Conservation (phyloP, 53 echinoderm and acorn worm genomes). For the Astropecten irregularis region DNA sequence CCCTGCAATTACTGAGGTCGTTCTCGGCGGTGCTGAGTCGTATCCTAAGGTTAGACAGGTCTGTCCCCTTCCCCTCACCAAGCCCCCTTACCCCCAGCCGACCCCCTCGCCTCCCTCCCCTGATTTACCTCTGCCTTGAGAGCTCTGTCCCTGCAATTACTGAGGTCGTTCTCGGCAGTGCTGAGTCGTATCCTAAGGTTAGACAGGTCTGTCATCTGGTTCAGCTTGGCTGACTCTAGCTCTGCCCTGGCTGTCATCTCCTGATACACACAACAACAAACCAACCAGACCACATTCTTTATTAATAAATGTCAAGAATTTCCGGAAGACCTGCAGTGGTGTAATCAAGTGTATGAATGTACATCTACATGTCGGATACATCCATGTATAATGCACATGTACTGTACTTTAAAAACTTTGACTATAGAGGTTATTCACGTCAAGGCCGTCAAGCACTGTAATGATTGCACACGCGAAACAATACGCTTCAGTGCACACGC, state of each 20-base stretch:
- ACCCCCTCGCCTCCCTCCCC: background rate
- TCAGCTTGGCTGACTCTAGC: conserved; percentile 62
- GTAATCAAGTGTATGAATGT: too few relatives aligned
- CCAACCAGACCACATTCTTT: too few relatives aligned
- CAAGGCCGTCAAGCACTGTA: too few relatives aligned
- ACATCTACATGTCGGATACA: too few relatives aligned
- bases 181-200: conserved; percentile 70
- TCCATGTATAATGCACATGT: too few relatives aligned
- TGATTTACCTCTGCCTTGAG: conserved; percentile 77
- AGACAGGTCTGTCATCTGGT: conserved; percentile 69
- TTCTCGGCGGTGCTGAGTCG: conserved; percentile 76
- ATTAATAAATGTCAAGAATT: too few relatives aligned
- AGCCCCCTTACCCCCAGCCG: too few relatives aligned
- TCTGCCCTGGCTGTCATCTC: conserved; percentile 60
- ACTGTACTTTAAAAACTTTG: too few relatives aligned
- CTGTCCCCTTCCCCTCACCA: background rate
- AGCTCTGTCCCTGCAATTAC: conserved; percentile 65
- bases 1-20: conserved; percentile 67
- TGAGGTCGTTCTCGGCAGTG: conserved; percentile 75
- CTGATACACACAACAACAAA: background rate
- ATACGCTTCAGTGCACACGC: too few relatives aligned
- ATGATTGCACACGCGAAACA: too few relatives aligned
- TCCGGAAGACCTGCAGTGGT: too few relatives aligned
- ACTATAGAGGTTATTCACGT: too few relatives aligned
- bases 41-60: conserved; percentile 65